phyloP scores from a whole-genome alignment of 92 coral and sea anemone genomes.

The Epizoanthus scotinus region DNA sequence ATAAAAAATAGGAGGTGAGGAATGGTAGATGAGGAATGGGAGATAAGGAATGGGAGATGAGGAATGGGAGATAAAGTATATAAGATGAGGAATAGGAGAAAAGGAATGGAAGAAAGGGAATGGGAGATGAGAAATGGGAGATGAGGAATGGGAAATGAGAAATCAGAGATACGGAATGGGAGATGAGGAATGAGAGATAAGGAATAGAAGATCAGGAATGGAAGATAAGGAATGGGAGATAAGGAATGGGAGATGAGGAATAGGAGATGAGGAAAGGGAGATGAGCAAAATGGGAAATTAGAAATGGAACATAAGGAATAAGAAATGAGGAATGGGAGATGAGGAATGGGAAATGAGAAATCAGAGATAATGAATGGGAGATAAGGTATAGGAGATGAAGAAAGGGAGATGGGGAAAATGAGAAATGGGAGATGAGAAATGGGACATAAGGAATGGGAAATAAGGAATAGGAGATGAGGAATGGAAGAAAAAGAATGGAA shows the following conservation, averaged over 20 bases:
- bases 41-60: background rate
- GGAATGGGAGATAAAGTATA: too few relatives aligned
- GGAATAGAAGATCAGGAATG: too few relatives aligned
- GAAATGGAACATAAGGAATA: too few relatives aligned
- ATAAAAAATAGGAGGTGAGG: too few relatives aligned
- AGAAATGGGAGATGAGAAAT: background rate
- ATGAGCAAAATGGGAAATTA: too few relatives aligned
- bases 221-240: too few relatives aligned
- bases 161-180: too few relatives aligned
- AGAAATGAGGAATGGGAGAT: background rate
- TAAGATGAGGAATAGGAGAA: background rate
- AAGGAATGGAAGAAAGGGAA: background rate
- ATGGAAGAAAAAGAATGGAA: background rate
- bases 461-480: too few relatives aligned
- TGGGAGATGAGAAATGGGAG: background rate
- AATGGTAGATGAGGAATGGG: background rate
- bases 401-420: too few relatives aligned
- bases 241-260: background rate
- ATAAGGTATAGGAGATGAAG: too few relatives aligned
- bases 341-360: background rate
- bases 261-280: background rate
- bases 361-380: too few relatives aligned
- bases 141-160: background rate
- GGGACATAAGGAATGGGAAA: background rate
- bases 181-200: too few relatives aligned